Evolutionary conservation across 2,888 invertebrate genomes (phyloP), one percentile per base, ranked within the genome.

Genomic region (Drosophila subquinaria): DNA sequence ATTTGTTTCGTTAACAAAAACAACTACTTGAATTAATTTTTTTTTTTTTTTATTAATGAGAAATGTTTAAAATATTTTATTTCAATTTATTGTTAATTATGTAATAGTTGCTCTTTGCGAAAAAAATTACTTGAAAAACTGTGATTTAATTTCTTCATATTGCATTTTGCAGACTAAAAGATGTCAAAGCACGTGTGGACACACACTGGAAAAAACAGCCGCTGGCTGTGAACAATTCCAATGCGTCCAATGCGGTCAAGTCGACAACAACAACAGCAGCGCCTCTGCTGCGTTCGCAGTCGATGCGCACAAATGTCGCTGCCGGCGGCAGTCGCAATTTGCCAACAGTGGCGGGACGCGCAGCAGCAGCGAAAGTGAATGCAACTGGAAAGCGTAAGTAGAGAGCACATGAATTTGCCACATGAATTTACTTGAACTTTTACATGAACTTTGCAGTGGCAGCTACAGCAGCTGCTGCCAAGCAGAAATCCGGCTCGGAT

Each of bases 141-240:
- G n/a, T 43, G 17, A 20, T 13, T 27, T 3, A 15, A 33, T 33
- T 2, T 43, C 5, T 35, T 20, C 17, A 27, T 15, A 9, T 17
- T 2, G 8, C 27, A 4, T 4, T 15, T 57, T 60, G 4, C 36
- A 92, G 90, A 40, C 60, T 89, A 3, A 91, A 90, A 53, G 90
- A 92, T 67, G 63, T 79, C 0, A 92, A 93, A 52, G 87, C 93
- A 11, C 92, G 92, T 33, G 93, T 93, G 33, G 93, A 93, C 63
- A 90, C 91, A 1, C 87, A 91, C 67, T 92, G 93, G 92, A 92
- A 91, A 65, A 92, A 92, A 50, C 75, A 82, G 42, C 69, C 88
- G 0, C 20, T 88, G 67, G 76, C 71, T 30, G 23, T 36, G 4
- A 66, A 47, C 61, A 77, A 74, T 60, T 11, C 67, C 3, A 64